These are phyloP conservation scores for Anthophora plumipes DNA, from an alignment of 2,888 invertebrate species.

Conservation along the genomic window DNA sequence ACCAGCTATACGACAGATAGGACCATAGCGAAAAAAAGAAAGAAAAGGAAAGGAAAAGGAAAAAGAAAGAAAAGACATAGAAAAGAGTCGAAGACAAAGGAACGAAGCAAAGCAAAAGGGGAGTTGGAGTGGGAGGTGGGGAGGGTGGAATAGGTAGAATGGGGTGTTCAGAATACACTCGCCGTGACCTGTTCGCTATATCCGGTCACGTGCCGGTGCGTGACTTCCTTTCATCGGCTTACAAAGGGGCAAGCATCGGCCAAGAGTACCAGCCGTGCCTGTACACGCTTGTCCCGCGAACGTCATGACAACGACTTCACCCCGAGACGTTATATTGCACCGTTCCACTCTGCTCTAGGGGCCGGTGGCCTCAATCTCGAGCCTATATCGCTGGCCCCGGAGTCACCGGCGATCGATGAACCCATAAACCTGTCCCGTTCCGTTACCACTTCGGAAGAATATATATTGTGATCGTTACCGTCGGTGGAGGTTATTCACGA, in stretches of 20 bases:
- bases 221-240: slow-evolving; percentile 72
- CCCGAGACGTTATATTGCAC: slow-evolving; percentile 49
- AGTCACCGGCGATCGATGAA: slow-evolving; percentile 68
- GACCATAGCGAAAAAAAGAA: neutral
- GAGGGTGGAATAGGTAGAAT: neutral
- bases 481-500: slow-evolving; percentile 47
- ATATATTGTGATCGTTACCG: slow-evolving; percentile 55
- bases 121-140: neutral
- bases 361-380: slow-evolving; percentile 69
- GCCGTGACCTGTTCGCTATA: slow-evolving; percentile 55
- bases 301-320: slow-evolving; percentile 56
- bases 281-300: slow-evolving; percentile 39
- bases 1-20: neutral
- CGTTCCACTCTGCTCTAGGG: slow-evolving; percentile 31
- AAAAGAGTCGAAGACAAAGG: slow-evolving; percentile 3
- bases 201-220: slow-evolving; percentile 70
- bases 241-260: slow-evolving; percentile 59
- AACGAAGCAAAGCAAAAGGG: neutral
- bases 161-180: slow-evolving; percentile 66
- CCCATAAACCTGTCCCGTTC: slow-evolving; percentile 71
- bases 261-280: slow-evolving; percentile 26
- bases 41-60: too few relatives aligned
- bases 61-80: too few relatives aligned
- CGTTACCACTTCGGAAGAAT: slow-evolving; percentile 67
- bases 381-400: slow-evolving; percentile 63